Base-by-base conservation (phyloP, 2,888 invertebrate genomes). In the Caenorhabditis sp. region DNA sequence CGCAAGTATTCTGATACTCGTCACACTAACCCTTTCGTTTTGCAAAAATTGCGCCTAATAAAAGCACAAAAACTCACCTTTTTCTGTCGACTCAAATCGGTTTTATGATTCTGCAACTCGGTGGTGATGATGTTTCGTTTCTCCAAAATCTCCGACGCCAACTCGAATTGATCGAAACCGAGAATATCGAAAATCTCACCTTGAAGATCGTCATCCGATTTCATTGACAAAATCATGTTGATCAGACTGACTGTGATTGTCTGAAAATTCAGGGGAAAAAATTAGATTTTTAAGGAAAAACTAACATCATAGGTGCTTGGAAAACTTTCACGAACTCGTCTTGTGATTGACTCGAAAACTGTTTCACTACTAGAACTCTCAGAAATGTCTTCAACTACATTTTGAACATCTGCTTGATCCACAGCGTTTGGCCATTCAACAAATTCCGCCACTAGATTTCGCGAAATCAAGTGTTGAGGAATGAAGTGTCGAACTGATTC, bases 101-200 rank as follows among this genome's bases (percentile, higher is more conserved):
- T 64, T 43, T 37, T 64, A 59, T 57, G 55, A 2, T 55, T 17
- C 79, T 14, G 65, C 57, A 27, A 78, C 74, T 17, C 49, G 23
- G 68, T 66, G 21, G 66, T 58, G 19, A 81, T 70, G 23, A 58
- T 58, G 26, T 76, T 58, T 36, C 93, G 90, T 81, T 93, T 91
- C 62, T 91, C 90, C 31, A 94, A 88, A 70, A 94, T 88, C 50
- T 90, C 89, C 69, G 91, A 91, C 31, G 93, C 92, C 68, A 94
- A 90, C 85, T 93, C 93, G 88, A 94, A 92, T 83, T 92, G 88
- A 80, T 95, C 94, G 88, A 93, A 94, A 0, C 97, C 97, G 26
- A 95, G 90, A 4, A 95, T 89, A 84, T 97, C 96, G 88, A 95
- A 23, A 6, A 81, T 65, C 50, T 83, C 83, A 24, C 62, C 62